Base-by-base conservation (phyloP, 2,113 vertebrate species). In the Orcinus orca region DNA sequence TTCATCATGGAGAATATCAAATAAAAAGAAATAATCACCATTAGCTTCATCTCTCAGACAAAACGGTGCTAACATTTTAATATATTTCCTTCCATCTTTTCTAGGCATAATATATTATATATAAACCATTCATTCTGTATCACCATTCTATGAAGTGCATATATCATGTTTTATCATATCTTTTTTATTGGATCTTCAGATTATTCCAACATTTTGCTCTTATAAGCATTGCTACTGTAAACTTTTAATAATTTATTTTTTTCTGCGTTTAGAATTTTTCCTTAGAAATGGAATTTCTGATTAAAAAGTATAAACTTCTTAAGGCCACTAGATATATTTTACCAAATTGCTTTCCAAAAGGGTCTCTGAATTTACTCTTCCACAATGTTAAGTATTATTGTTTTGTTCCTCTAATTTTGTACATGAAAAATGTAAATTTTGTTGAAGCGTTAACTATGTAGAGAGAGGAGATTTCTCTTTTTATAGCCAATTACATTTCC, bases 211-310 rank as follows among this genome's bases (percentile, higher is more conserved):
- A 13, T 82, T 81, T 76, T 90, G 18, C 12, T 90, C 41, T 87
- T 71, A 47, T 65, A 67, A 74, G 29, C 4, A 38, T 44, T 63
- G 58, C 23, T 93, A 36, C 55, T 50, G 8, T 91, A 47, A 96
- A 20, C 0, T 41, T 87, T 58, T 31, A 2, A 36, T 81, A 92
- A 33, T 3, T 11, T 15, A 33, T 88, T 62, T 88, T 44, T 94
- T 77, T 74, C 31, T 82, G 38, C n/a, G n/a, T 33, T 76, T 82
- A 77, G 44, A 92, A 94, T 92, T 82, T 97, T 82, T 25, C 8
- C 47, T 38, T 82, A 90, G 70, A 50, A 47, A 58, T 87, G 62
- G 13, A 87, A 15, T 95, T 83, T 79, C 38, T 73, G 44, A 73
- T 80, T n/a, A 62, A 89, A 63, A 10, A 84, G 20, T 60, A 20